Evolutionary conservation across 2,113 vertebrate species (phyloP).

Genomic region (Nannobrachium achirus): DNA sequence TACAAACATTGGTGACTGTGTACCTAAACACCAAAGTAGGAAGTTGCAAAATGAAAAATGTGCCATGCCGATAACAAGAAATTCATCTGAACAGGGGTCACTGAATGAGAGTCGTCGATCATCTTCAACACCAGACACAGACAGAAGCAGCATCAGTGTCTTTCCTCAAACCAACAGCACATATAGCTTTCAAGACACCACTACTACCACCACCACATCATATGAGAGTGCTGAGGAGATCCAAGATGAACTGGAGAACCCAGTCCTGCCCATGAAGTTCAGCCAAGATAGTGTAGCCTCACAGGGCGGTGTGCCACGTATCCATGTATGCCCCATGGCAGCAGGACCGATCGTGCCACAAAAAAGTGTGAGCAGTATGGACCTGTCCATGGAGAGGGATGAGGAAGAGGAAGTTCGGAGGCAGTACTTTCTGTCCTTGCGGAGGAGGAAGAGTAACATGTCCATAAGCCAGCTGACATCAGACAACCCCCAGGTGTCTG

Average conservation of each 20-base stretch:
- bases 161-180: slow-evolving; percentile 72
- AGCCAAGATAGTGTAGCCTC: slow-evolving; percentile 15
- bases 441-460: slow-evolving; percentile 64
- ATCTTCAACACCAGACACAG: slow-evolving; percentile 59
- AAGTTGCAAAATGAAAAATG: slow-evolving; percentile 21
- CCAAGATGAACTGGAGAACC: slow-evolving; percentile 65
- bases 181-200: slow-evolving; percentile 74
- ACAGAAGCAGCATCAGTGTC: slow-evolving; percentile 65
- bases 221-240: slow-evolving; percentile 76
- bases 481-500: slow-evolving; percentile 65
- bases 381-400: slow-evolving; percentile 58
- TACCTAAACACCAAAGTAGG: background rate
- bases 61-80: slow-evolving; percentile 35
- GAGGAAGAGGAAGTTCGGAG: slow-evolving; percentile 41
- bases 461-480: slow-evolving; percentile 54
- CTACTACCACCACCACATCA: slow-evolving; percentile 62
- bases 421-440: slow-evolving; percentile 54
- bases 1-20: background rate
- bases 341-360: slow-evolving; percentile 42
- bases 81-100: slow-evolving; percentile 58
- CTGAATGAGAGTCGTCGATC: slow-evolving; percentile 60
- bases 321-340: slow-evolving; percentile 38
- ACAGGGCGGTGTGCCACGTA: slow-evolving; percentile 38
- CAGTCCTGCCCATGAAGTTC: slow-evolving; percentile 2
- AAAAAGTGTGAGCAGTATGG: slow-evolving; percentile 70